Evolutionary conservation across 2,113 vertebrate species (phyloP).

Genomic region (Prietella phreatophila): DNA sequence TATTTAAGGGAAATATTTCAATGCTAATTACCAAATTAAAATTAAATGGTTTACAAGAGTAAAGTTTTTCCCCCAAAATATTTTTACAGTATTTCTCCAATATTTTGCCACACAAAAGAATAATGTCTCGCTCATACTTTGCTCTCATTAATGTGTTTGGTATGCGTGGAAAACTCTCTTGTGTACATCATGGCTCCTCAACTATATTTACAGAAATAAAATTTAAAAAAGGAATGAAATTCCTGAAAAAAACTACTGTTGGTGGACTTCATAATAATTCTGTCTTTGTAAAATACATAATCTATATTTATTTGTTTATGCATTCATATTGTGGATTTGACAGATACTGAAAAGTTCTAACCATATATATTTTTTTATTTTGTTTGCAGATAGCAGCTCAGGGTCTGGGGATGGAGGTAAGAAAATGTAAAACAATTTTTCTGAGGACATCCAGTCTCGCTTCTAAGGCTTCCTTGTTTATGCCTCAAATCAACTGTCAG

Average conservation of each 20-base stretch:
- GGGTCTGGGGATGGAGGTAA: constrained; percentile 91
- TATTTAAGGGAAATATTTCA: too few species aligned
- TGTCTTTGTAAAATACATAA: neutral
- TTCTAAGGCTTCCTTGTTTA: neutral
- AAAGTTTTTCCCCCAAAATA: too few species aligned
- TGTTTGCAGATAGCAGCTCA: constrained; percentile 81
- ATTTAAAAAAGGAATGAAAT: neutral
- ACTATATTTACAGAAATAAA: neutral
- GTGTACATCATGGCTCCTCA: too few species aligned
- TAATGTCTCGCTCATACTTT: neutral
- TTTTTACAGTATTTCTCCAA: too few species aligned
- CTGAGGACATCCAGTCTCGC: neutral
- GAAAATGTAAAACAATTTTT: constrained; percentile 6
- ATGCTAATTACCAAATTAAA: neutral
- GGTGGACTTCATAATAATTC: neutral
- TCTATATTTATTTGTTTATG: neutral
- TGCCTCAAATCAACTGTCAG: neutral
- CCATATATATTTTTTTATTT: neutral
- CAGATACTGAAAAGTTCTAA: neutral
- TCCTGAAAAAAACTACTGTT: neutral
- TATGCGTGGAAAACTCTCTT: neutral
- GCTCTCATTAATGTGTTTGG: neutral
- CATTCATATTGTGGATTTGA: neutral
- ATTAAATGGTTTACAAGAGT: neutral
- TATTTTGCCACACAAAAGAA: neutral